These are phyloP conservation scores for Anguilla rostrata DNA, from an alignment of 2,113 vertebrate species.

Conservation along the genomic window DNA sequence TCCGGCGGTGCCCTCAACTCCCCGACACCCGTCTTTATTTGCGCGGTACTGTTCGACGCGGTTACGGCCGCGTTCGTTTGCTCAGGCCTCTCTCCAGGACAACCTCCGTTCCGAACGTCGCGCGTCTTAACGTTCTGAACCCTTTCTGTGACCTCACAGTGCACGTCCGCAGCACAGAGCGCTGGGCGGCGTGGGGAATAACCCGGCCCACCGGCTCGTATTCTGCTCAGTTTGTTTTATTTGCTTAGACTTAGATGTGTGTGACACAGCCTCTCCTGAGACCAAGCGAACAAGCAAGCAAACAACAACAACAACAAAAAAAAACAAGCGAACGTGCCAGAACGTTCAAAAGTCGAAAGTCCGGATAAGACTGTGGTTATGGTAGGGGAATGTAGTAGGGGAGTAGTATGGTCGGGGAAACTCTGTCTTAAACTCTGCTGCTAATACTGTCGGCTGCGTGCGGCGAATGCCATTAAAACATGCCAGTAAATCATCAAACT, in stretches of 20 bases:
- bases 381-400: not conserved
- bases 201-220: not conserved
- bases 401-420: slow-evolving; percentile 11
- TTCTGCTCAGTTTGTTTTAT: slow-evolving; percentile 40
- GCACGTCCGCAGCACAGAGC: not conserved
- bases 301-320: slow-evolving; percentile 16
- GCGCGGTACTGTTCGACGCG: not conserved
- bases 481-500: not conserved
- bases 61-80: not conserved
- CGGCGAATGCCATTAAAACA: not conserved
- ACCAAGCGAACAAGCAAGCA: slow-evolving; percentile 57
- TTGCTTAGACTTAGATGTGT: slow-evolving; percentile 8
- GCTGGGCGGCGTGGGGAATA: not conserved
- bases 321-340: not conserved
- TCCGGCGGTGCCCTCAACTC: not conserved
- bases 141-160: not conserved
- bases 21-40: not conserved
- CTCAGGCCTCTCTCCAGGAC: not conserved
- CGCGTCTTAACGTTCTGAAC: not conserved
- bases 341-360: slow-evolving; percentile 29
- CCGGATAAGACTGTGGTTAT: slow-evolving; percentile 40
- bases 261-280: slow-evolving; percentile 47
- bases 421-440: not conserved
- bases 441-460: not conserved
- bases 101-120: not conserved